Base-by-base conservation (phyloP, 1,140 invertebrate genomes). In the Drosophila quadrilineata region DNA sequence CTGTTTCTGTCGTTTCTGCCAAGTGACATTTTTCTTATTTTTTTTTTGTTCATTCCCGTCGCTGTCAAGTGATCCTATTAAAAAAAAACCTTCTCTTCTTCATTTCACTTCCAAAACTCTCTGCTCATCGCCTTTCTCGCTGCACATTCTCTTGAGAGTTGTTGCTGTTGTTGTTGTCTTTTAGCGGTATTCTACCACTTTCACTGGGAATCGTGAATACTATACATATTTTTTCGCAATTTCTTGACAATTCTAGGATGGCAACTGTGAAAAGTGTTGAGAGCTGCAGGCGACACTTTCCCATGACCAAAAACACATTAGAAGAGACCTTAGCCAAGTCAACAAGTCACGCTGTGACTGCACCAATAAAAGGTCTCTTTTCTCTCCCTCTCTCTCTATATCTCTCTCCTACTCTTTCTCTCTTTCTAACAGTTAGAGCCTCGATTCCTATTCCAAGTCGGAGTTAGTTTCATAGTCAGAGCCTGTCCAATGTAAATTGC, bases 221-320 rank as follows among this genome's bases (percentile, higher is more conserved):
- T 1, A 60, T 54, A 62, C n/a, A n/a, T n/a, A n/a, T n/a, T 16
- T 53, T 69, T 64, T 43, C 14, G 21, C 14, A 21, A 43, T 48
- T 45, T 22, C 62, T 22, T 50, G 26, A 52, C 41, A 31, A 65
- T 77, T 74, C 70, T 70, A 58, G 33, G 31, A 29, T 40, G 53
- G 46, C 40, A 19, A 40, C 43, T 58, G 14, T 22, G 46, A 17
- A 53, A 19, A 9, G 17, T 26, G 53, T 52, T 75, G 17, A 60
- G 22, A 26, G 22, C 57, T 56, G 22, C 17, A 3, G 19, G 54
- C 53, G 38, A 65, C 69, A 74, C 73, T 84, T 84, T 84, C 77
- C 77, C 77, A 84, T 84, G 79, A 84, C 77, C 65, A 84, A 70
- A 73, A 57, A 50, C 59, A n/a, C n/a, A 73, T 82, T 82, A 72